A percentile compares a stretch with the other conserved stretches of the same genome.
phyloP scores from a whole-genome alignment of 1,140 invertebrate genomes.

The Musca vetustissima region DNA sequence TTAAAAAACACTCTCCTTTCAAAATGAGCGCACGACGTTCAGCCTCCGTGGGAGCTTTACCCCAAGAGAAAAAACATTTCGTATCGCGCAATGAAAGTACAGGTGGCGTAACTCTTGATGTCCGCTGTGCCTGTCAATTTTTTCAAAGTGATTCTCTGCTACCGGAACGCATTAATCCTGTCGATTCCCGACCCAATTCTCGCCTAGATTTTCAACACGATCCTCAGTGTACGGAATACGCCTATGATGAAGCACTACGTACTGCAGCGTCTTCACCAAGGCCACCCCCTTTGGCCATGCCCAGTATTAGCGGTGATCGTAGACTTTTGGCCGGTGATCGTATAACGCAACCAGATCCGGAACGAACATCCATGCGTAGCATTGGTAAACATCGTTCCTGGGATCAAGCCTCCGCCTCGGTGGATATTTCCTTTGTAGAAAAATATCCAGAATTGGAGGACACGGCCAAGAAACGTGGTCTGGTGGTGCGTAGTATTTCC shows the following conservation, averaged over 20 bases:
- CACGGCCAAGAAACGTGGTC: conserved; percentile 41
- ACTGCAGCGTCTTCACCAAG: neutral
- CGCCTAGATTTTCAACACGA: conserved; percentile 55
- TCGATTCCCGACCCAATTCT: conserved; percentile 61
- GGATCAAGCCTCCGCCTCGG: conserved; percentile 28
- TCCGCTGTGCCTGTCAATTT: conserved; percentile 81
- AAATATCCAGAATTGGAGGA: conserved; percentile 51
- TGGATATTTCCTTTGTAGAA: conserved; percentile 49
- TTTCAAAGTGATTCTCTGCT: conserved; percentile 76
- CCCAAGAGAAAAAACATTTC: conserved; percentile 60
- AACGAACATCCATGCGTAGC: conserved; percentile 27
- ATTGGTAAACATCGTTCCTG: conserved; percentile 13
- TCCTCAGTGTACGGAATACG: neutral
- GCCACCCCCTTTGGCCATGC: conserved; percentile 31
- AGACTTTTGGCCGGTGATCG: conserved; percentile 37
- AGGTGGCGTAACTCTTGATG: conserved; percentile 70
- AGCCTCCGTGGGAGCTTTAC: conserved; percentile 65
- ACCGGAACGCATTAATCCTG: conserved; percentile 69
- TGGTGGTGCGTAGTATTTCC: conserved; percentile 49
- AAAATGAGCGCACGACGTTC: conserved; percentile 57
- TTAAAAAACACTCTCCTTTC: conserved; percentile 3
- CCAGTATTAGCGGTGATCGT: conserved; percentile 27
- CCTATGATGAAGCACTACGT: neutral
- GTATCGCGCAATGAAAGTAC: conserved; percentile 64
- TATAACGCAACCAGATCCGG: conserved; percentile 33